Evolutionary conservation across 2,888 invertebrate genomes (phyloP).

Genomic region (Brachylomia viminalis): DNA sequence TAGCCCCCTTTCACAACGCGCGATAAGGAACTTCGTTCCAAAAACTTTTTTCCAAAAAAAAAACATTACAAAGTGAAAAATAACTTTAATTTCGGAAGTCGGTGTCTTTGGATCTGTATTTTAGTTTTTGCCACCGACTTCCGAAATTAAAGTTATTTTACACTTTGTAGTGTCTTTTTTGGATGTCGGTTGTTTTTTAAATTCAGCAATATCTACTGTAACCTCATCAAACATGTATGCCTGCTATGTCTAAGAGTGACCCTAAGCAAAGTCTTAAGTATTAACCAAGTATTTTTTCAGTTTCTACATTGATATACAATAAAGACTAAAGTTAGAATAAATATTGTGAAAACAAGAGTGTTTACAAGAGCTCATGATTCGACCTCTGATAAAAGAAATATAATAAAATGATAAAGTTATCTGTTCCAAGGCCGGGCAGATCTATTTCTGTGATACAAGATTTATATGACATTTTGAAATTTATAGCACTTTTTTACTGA

Average conservation of each 20-base stretch:
- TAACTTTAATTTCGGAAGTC: no score
- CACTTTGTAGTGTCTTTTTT: no score
- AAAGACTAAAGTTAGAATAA: neutral
- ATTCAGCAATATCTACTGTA: neutral
- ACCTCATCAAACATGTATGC: neutral
- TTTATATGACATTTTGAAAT: conserved; percentile 14
- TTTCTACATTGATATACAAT: neutral
- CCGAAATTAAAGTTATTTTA: no score
- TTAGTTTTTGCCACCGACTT: no score
- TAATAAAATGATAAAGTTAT: conserved; percentile 46
- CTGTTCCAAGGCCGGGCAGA: conserved; percentile 41
- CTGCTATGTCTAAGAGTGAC: neutral
- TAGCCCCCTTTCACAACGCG: no score
- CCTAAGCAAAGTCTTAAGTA: neutral
- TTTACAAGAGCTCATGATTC: conserved; percentile 40
- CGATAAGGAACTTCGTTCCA: no score
- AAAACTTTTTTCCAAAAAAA: no score
- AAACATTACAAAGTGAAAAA: no score
- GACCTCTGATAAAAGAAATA: conserved; percentile 52
- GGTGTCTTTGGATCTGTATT: no score
- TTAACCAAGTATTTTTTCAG: neutral
- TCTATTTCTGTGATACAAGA: conserved; percentile 34
- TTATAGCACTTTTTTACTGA: conserved; percentile 1
- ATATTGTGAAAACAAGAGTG: conserved; percentile 38
- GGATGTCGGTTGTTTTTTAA: no score